phyloP scores from a whole-genome alignment of 2,888 invertebrate genomes.

The Rhagonycha lutea region DNA sequence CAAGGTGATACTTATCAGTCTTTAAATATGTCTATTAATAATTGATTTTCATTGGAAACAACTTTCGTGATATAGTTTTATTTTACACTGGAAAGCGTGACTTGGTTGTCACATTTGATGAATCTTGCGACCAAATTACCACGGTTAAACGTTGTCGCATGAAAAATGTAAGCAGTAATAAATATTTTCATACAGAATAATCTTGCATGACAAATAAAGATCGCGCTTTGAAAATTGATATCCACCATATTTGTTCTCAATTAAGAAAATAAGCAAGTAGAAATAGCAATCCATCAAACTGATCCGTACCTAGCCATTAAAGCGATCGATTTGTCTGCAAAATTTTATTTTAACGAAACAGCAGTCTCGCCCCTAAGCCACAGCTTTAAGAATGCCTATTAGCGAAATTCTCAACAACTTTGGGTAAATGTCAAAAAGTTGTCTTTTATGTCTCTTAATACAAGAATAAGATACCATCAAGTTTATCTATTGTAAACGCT shows the following conservation, averaged over 20 bases:
- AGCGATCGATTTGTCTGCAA: not conserved
- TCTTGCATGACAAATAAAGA: slow-evolving; percentile 6
- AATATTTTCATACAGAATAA: not conserved
- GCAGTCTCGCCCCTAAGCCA: not conserved
- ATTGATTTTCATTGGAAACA: slow-evolving; percentile 34
- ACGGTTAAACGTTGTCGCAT: slow-evolving; percentile 18
- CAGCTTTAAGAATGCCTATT: not conserved
- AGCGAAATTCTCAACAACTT: not conserved
- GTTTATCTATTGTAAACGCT: slow-evolving; percentile 24
- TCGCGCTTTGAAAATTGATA: slow-evolving; percentile 3
- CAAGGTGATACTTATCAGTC: slow-evolving; percentile 35
- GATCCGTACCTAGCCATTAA: not conserved
- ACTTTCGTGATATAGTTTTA: slow-evolving; percentile 20
- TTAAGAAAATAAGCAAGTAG: slow-evolving; percentile 1
- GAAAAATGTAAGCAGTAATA: slow-evolving; percentile 19
- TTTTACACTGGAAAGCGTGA: slow-evolving; percentile 27
- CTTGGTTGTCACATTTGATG: slow-evolving; percentile 16
- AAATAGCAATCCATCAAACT: not conserved
- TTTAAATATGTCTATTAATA: slow-evolving; percentile 36
- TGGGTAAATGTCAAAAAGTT: not conserved
- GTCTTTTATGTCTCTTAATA: not conserved
- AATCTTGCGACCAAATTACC: slow-evolving; percentile 16
- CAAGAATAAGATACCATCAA: slow-evolving; percentile 2
- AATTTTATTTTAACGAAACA: not conserved
- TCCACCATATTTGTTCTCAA: not conserved